These are phyloP conservation scores for Myiopsitta monachus DNA, from an alignment of 2,113 vertebrate genomes.

Conservation along the genomic window DNA sequence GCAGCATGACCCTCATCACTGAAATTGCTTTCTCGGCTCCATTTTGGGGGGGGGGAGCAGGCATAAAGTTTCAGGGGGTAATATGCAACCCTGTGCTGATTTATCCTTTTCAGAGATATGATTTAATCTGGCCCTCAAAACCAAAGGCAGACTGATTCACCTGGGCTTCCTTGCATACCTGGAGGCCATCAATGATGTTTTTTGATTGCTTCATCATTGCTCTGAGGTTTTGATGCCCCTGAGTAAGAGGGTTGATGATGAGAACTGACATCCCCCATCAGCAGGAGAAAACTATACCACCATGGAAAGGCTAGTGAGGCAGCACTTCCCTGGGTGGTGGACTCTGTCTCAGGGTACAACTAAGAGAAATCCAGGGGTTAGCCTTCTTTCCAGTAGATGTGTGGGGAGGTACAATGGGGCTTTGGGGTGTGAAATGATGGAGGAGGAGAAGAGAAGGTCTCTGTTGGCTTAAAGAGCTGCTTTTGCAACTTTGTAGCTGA, in stretches of 20 bases:
- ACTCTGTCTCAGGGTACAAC: not conserved
- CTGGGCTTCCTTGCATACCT: not conserved
- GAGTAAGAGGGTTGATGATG: not conserved
- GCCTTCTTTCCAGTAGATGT: not conserved
- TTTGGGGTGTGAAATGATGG: not conserved
- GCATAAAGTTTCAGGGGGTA: not conserved
- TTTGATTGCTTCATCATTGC: not conserved
- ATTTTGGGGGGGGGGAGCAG: not conserved
- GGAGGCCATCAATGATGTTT: not conserved
- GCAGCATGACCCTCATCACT: no score
- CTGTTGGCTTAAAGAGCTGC: not conserved
- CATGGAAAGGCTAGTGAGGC: not conserved
- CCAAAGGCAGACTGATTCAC: not conserved
- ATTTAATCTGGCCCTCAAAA: not conserved
- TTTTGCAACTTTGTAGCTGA: fast-evolving
- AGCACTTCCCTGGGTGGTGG: not conserved
- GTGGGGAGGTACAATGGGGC: not conserved
- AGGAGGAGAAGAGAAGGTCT: not conserved
- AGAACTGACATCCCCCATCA: not conserved
- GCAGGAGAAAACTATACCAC: not conserved
- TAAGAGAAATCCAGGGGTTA: not conserved
- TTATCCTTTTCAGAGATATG: not conserved
- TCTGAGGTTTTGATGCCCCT: not conserved
- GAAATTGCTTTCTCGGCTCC: not conserved
- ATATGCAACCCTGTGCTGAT: not conserved